A percentile compares a stretch with the other conserved stretches of the same genome.
Evolutionary conservation across 2,888 invertebrate genomes (phyloP).

Genomic region (Zygogramma bicolorata): DNA sequence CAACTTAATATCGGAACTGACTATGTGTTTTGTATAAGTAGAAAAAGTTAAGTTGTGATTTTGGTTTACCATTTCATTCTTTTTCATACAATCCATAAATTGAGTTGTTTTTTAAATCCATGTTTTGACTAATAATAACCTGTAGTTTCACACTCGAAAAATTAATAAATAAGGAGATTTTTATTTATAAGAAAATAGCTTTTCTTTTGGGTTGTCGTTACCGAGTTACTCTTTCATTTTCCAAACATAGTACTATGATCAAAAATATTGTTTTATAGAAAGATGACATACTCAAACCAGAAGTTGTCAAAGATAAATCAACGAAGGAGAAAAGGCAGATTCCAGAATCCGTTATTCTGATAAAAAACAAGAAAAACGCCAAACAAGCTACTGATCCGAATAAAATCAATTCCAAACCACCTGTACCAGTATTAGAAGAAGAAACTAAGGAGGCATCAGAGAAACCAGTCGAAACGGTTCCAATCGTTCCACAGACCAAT

Average conservation of each 20-base stretch:
- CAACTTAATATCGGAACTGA: background rate
- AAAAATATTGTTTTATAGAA: conserved; percentile 32
- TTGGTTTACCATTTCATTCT: no score
- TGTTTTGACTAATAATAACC: no score
- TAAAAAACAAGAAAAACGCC: conserved; percentile 53
- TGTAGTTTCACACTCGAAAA: no score
- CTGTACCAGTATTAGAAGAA: conserved; percentile 38
- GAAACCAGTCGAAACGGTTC: conserved; percentile 30
- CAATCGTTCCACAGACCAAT: conserved; percentile 28
- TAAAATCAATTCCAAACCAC: conserved; percentile 13
- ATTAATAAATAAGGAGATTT: background rate
- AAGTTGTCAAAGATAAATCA: conserved; percentile 38
- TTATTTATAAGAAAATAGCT: background rate
- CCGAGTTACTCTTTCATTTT: no score
- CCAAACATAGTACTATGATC: background rate
- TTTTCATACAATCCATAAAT: no score
- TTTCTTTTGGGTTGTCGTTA: background rate
- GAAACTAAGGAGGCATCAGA: conserved; percentile 51
- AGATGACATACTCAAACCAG: conserved; percentile 43
- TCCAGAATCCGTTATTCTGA: conserved; percentile 36
- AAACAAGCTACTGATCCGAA: conserved; percentile 22
- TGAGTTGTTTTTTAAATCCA: no score
- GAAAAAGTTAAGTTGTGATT: background rate
- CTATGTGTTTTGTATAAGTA: background rate
- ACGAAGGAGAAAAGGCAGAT: conserved; percentile 40